Conservation (phyloP, 2,113 vertebrate genomes). For the Ceyx margarethae region DNA sequence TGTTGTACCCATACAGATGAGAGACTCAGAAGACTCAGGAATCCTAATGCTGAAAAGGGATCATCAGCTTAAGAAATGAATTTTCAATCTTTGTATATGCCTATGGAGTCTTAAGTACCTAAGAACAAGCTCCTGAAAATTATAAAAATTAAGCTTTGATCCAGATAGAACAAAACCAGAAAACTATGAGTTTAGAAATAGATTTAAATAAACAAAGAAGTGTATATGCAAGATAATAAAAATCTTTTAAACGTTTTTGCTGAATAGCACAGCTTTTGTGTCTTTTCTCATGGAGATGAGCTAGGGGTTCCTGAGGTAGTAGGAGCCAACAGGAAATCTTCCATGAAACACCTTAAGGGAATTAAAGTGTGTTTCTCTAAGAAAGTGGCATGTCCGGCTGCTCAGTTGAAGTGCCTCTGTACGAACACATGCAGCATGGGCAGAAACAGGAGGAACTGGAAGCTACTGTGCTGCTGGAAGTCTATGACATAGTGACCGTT, state of each 20-base stretch:
- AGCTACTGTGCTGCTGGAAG: too few species aligned
- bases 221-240: neutral
- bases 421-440: too few species aligned
- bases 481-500: too few species aligned
- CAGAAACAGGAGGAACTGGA: too few species aligned
- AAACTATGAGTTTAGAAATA: neutral
- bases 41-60: neutral
- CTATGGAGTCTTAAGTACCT: neutral
- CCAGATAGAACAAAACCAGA: neutral
- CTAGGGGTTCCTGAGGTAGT: too few species aligned
- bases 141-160: neutral
- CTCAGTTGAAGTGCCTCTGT: too few species aligned
- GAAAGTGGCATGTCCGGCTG: too few species aligned
- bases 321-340: too few species aligned
- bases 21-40: neutral
- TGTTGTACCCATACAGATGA: neutral
- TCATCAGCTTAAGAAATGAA: neutral
- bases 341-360: too few species aligned
- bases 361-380: too few species aligned
- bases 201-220: neutral
- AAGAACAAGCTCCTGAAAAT: neutral
- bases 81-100: neutral
- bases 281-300: neutral
- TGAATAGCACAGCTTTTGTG: rapidly evolving
- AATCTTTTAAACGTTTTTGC: neutral